A percentile compares a stretch with the other conserved stretches of the same genome.
Conservation (phyloP, 2,797 vertebrate genomes). For the Phylloscopus collybita region DNA sequence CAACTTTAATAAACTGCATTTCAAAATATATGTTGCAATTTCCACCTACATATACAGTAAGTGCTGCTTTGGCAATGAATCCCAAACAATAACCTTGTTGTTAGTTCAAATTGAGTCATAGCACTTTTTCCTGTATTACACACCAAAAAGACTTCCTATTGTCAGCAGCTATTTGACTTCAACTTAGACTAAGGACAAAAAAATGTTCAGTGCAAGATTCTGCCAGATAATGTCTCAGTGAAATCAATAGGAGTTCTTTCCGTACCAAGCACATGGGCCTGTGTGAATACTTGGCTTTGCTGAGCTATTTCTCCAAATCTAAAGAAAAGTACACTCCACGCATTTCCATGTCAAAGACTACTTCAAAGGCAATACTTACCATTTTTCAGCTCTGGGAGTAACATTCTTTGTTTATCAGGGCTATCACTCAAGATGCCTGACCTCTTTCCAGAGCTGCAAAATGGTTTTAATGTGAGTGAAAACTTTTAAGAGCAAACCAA, state of each 20-base stretch:
- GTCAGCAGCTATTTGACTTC: slow-evolving; percentile 36
- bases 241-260: neutral
- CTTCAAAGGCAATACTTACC: slow-evolving; percentile 50
- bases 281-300: neutral
- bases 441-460: slow-evolving; percentile 37
- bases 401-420: slow-evolving; percentile 60
- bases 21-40: slow-evolving; percentile 32
- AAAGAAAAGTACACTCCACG: neutral
- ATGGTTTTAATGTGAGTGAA: neutral
- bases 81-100: slow-evolving; percentile 14
- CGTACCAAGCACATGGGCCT: neutral
- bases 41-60: neutral
- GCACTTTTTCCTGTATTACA: neutral
- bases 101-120: slow-evolving; percentile 19
- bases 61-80: neutral
- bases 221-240: neutral
- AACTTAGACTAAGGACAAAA: neutral
- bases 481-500: neutral
- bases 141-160: slow-evolving; percentile 28
- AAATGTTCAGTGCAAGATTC: neutral
- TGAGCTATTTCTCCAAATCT: neutral
- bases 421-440: slow-evolving; percentile 5
- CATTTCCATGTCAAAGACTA: slow-evolving; percentile 31
- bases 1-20: neutral
- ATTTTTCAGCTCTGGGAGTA: slow-evolving; percentile 36